These are phyloP conservation scores for Pseudopodoces humilis DNA, from an alignment of 2,113 vertebrate species.

Conservation along the genomic window DNA sequence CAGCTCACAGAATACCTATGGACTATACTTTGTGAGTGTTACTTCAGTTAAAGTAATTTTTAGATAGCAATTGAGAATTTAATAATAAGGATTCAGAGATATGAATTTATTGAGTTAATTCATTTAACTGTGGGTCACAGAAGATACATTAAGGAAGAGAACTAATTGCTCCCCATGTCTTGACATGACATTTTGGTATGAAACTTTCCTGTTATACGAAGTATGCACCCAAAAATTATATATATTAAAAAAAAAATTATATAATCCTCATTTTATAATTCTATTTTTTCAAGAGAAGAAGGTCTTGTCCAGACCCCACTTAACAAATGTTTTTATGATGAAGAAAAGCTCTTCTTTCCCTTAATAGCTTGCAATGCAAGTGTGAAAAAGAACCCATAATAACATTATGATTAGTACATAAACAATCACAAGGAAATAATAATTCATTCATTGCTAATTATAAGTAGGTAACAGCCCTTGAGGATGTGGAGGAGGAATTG, in stretches of 20 bases:
- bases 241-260: not conserved
- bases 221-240: not conserved
- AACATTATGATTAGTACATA: not conserved
- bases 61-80: not conserved
- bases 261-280: not conserved
- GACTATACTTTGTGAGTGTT: not conserved
- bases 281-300: not conserved
- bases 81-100: not conserved
- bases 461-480: not conserved
- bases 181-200: not conserved
- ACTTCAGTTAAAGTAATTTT: not conserved
- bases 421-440: not conserved
- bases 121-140: not conserved
- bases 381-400: not conserved
- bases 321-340: not conserved
- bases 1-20: not conserved
- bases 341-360: not conserved
- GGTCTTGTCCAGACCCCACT: not conserved
- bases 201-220: not conserved
- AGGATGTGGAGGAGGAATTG: not conserved
- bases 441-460: not conserved
- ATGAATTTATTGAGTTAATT: not conserved
- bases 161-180: not conserved
- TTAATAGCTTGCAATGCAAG: not conserved
- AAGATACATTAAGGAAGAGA: not conserved